Evolutionary conservation across 2,888 invertebrate genomes (phyloP).

Genomic region (Chrysina gloriosa): DNA sequence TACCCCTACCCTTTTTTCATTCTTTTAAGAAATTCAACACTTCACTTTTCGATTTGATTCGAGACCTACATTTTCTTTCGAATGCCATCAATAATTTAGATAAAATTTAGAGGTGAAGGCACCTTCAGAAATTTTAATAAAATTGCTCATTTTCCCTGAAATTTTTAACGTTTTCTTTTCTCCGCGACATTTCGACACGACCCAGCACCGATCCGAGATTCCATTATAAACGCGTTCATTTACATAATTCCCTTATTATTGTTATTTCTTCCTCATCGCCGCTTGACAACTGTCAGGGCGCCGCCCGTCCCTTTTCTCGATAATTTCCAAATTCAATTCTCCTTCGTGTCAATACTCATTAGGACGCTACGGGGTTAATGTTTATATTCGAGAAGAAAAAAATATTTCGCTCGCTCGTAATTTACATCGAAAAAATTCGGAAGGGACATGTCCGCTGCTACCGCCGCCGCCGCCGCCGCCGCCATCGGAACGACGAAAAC

Average conservation of each 20-base stretch:
- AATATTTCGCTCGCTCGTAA: constrained; percentile 25
- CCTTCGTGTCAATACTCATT: constrained; percentile 30
- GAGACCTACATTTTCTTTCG: no score
- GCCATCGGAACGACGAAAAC: constrained; percentile 14
- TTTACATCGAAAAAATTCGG: constrained; percentile 13
- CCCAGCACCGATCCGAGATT: neutral
- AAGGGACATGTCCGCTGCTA: neutral
- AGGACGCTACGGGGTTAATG: constrained; percentile 28
- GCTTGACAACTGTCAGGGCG: constrained; percentile 6
- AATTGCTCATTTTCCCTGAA: neutral
- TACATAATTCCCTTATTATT: constrained; percentile 7
- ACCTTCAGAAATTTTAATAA: neutral
- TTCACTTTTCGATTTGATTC: no score
- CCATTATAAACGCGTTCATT: constrained; percentile 5
- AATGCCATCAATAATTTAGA: no score
- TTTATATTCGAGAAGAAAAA: constrained; percentile 31
- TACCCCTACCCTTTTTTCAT: no score
- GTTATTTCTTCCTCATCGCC: constrained; percentile 4
- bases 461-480: neutral
- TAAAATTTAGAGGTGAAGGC: no score
- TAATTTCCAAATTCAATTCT: constrained; percentile 33
- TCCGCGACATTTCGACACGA: neutral
- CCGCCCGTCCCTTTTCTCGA: neutral
- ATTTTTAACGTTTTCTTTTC: neutral
- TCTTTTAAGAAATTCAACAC: no score